Evolutionary conservation across 2,113 vertebrate genomes (phyloP).

Genomic region (Strix uralensis): DNA sequence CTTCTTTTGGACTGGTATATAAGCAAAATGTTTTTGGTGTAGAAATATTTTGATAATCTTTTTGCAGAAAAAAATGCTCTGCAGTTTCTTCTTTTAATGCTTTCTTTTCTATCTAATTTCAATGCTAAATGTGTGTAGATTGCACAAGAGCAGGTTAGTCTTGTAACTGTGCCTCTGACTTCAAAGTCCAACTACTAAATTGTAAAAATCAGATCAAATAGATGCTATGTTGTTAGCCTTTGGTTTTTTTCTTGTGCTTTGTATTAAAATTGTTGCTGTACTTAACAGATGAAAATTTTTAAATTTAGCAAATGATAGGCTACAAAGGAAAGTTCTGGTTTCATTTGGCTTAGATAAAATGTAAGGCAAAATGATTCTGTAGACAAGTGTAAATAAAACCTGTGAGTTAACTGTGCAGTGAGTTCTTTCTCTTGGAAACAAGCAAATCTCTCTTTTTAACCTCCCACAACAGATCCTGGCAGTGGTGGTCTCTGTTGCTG

Average conservation of each 20-base stretch:
- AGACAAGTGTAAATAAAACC: constrained; percentile 84
- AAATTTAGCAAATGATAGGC: constrained; percentile 64
- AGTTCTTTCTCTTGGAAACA: constrained; percentile 55
- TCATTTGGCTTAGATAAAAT: constrained; percentile 72
- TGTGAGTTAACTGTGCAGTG: constrained; percentile 67
- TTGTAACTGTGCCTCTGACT: constrained; percentile 79
- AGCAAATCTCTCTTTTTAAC: background rate
- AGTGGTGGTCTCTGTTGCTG: background rate
- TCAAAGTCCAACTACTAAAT: constrained; percentile 66
- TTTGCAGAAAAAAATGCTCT: constrained; percentile 63
- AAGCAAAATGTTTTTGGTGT: constrained; percentile 55
- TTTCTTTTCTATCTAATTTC: constrained; percentile 64
- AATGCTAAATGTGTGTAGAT: constrained; percentile 71
- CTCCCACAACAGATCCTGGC: accelerated
- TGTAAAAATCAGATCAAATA: constrained; percentile 67
- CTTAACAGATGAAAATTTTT: constrained; percentile 67
- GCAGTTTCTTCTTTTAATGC: constrained; percentile 48
- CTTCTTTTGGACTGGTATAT: constrained; percentile 36
- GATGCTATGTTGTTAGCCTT: constrained; percentile 69
- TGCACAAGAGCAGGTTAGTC: constrained; percentile 76
- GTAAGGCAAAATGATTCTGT: constrained; percentile 74
- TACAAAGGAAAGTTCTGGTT: constrained; percentile 60
- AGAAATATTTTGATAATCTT: constrained; percentile 74
- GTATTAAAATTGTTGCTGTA: constrained; percentile 75
- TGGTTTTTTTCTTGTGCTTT: constrained; percentile 73